phyloP scores from a whole-genome alignment of 1,140 invertebrate species.

The Cydia strobilella region DNA sequence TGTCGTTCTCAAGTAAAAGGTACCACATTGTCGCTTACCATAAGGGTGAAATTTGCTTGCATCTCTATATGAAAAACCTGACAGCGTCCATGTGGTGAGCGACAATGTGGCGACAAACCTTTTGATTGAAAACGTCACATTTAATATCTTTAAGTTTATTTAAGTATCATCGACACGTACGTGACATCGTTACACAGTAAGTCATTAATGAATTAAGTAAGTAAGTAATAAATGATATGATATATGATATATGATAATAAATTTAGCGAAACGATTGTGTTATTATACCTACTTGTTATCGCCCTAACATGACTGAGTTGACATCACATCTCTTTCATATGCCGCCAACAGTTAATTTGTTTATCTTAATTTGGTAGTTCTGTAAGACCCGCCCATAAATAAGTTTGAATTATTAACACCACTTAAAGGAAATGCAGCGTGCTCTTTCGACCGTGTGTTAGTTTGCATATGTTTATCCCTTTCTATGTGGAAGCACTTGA shows the following conservation, averaged over 20 bases:
- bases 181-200: constrained; percentile 19
- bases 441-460: background rate
- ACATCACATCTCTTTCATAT: constrained; percentile 30
- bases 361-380: constrained; percentile 30
- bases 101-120: too few relatives aligned
- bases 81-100: too few relatives aligned
- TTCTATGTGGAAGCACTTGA: constrained; percentile 29
- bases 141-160: background rate
- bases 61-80: too few relatives aligned
- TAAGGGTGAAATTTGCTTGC: too few relatives aligned
- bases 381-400: constrained; percentile 32
- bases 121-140: too few relatives aligned
- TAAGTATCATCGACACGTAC: background rate
- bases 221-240: too few relatives aligned
- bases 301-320: constrained; percentile 7
- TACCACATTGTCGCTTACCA: too few relatives aligned
- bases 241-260: constrained; percentile 23
- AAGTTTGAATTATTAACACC: constrained; percentile 34
- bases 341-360: constrained; percentile 31
- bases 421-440: constrained; percentile 24
- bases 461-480: constrained; percentile 19
- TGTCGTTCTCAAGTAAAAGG: too few relatives aligned
- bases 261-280: constrained; percentile 28
- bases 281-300: constrained; percentile 17
- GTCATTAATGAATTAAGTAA: constrained; percentile 18